These are phyloP conservation scores for Patella caerulea DNA, from an alignment of 2,888 invertebrate genomes.

Conservation along the genomic window DNA sequence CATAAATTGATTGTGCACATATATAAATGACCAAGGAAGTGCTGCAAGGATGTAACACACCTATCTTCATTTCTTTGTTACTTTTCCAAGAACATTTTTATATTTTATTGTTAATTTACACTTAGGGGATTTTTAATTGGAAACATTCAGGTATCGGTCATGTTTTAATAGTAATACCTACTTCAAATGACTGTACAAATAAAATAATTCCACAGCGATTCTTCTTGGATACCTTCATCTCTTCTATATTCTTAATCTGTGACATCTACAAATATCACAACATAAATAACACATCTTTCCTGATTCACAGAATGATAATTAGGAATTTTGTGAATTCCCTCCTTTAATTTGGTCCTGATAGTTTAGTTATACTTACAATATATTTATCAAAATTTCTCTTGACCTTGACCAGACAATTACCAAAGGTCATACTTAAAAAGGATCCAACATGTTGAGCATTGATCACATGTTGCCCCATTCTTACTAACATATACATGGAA, in stretches of 20 bases:
- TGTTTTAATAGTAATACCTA: constrained; percentile 43
- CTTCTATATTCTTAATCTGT: constrained; percentile 85
- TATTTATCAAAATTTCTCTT: constrained; percentile 93
- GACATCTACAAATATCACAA: constrained; percentile 53
- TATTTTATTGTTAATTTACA: too few relatives aligned
- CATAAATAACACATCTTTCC: constrained; percentile 4
- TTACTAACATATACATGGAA: constrained; percentile 92
- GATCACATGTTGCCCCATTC: constrained; percentile 92
- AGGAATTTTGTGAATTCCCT: too few relatives aligned
- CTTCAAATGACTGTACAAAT: constrained; percentile 91
- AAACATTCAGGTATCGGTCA: too few relatives aligned
- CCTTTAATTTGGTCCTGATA: too few relatives aligned
- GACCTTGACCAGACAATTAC: constrained; percentile 87
- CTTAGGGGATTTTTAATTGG: too few relatives aligned
- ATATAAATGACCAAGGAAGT: too few relatives aligned
- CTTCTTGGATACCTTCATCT: constrained; percentile 81
- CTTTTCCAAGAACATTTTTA: too few relatives aligned
- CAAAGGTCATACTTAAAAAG: constrained; percentile 89
- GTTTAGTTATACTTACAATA: constrained; percentile 75
- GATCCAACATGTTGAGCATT: constrained; percentile 89
- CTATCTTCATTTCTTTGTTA: too few relatives aligned
- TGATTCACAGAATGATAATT: too few relatives aligned
- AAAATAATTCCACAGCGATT: constrained; percentile 90
- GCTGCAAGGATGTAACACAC: too few relatives aligned
- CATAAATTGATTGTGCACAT: too few relatives aligned